A percentile compares a stretch with the other conserved stretches of the same genome.
These are phyloP conservation scores for Sinotaia quadrata DNA, from an alignment of 2,888 invertebrate species.

Conservation along the genomic window DNA sequence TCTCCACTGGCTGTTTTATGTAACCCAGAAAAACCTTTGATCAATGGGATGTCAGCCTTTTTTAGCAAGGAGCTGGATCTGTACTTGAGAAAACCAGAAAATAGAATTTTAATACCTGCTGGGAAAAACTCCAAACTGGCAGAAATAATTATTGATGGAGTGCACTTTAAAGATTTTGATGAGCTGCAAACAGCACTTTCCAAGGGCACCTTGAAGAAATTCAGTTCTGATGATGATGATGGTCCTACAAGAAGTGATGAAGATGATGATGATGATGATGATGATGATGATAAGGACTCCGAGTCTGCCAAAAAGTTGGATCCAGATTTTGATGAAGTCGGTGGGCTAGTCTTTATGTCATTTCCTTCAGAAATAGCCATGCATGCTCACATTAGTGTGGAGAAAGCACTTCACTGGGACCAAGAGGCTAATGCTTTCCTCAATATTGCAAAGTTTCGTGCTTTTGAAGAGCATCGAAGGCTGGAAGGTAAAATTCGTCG, in stretches of 20 bases:
- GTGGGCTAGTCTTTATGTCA: conserved; percentile 61
- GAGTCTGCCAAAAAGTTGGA: conserved; percentile 33
- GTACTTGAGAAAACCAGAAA: conserved; percentile 29
- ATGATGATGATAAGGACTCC: conserved; percentile 24
- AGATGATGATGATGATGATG: conserved; percentile 15
- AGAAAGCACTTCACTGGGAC: conserved; percentile 50
- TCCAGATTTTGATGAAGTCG: conserved; percentile 65
- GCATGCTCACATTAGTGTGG: conserved; percentile 57
- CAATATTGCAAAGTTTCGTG: conserved; percentile 46
- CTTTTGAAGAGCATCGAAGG: conserved; percentile 43
- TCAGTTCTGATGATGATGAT: not conserved
- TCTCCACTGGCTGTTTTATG: conserved; percentile 28
- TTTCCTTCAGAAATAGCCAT: conserved; percentile 57
- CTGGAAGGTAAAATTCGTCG: conserved; percentile 37
- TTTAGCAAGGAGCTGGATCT: conserved; percentile 27
- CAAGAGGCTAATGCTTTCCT: conserved; percentile 44
- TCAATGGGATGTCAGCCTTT: conserved; percentile 18
- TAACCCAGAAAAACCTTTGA: conserved; percentile 12
- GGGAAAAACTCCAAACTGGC: conserved; percentile 17
- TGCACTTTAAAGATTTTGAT: conserved; percentile 24
- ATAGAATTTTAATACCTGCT: conserved; percentile 30
- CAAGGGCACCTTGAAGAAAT: not conserved
- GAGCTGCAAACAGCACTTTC: conserved; percentile 8
- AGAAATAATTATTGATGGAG: conserved; percentile 26
- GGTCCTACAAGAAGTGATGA: conserved; percentile 7